phyloP scores from a whole-genome alignment of 2,113 vertebrate genomes.

The Paracanthobrama guichenoti region DNA sequence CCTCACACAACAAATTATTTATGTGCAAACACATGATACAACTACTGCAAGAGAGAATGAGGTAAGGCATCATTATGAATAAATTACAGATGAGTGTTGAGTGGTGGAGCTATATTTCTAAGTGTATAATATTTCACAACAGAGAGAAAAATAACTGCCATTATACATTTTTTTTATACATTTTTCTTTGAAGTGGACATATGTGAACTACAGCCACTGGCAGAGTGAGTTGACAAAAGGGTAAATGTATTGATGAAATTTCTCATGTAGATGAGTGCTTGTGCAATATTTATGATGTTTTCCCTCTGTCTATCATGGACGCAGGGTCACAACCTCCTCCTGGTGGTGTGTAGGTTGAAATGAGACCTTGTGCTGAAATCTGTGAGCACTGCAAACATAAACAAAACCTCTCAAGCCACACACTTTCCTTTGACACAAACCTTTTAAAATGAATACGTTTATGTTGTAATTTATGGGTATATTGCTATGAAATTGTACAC shows the following conservation, averaged over 20 bases:
- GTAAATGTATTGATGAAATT: neutral
- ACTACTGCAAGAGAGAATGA: neutral
- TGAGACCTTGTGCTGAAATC: neutral
- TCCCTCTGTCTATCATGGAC: neutral
- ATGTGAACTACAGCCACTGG: neutral
- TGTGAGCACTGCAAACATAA: neutral
- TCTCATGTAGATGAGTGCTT: neutral
- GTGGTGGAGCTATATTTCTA: neutral
- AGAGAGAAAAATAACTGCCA: too few species aligned
- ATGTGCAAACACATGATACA: slow-evolving; percentile 16
- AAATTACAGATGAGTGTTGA: neutral
- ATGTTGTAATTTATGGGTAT: neutral
- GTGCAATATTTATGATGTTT: neutral
- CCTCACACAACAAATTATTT: neutral
- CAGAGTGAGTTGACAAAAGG: neutral
- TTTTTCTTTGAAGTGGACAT: neutral
- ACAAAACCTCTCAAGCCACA: neutral
- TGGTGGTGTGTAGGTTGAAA: neutral
- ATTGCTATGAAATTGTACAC: neutral
- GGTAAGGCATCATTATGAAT: slow-evolving; percentile 42
- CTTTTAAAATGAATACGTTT: too few species aligned
- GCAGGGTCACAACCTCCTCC: neutral
- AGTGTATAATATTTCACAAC: too few species aligned
- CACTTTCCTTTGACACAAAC: neutral
- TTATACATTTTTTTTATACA: too few species aligned